Evolutionary conservation across 2,888 invertebrate genomes (phyloP).

Genomic region (Ichneumoninae sp.): DNA sequence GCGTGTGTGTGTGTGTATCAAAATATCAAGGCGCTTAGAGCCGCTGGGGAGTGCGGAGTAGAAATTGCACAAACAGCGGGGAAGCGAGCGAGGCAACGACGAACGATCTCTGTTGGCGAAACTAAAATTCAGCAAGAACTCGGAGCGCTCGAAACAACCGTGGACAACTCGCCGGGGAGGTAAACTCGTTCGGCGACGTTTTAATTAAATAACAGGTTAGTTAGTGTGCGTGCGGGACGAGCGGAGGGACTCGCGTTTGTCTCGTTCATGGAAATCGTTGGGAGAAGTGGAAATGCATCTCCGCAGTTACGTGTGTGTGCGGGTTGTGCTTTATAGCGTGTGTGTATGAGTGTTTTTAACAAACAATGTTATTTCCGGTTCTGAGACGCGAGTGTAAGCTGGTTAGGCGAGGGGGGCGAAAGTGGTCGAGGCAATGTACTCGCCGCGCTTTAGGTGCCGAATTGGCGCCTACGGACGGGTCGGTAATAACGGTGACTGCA

Average conservation of each 20-base stretch:
- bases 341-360: neutral
- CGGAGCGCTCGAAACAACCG: slow-evolving; percentile 42
- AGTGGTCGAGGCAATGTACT: slow-evolving; percentile 27
- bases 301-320: neutral
- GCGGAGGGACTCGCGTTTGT: slow-evolving; percentile 40
- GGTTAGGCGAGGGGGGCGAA: slow-evolving; percentile 13
- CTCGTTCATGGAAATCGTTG: slow-evolving; percentile 59
- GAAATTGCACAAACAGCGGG: slow-evolving; percentile 41
- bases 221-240: slow-evolving; percentile 36
- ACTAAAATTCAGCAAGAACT: slow-evolving; percentile 55
- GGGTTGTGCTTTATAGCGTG: neutral
- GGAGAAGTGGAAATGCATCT: slow-evolving; percentile 25
- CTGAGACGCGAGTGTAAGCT: slow-evolving; percentile 32
- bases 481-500: neutral
- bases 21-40: slow-evolving; percentile 6
- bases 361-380: slow-evolving; percentile 36
- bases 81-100: neutral
- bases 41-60: neutral
- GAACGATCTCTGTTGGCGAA: neutral
- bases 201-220: slow-evolving; percentile 66
- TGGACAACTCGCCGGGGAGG: slow-evolving; percentile 39
- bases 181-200: slow-evolving; percentile 60
- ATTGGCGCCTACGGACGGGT: neutral
- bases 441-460: slow-evolving; percentile 28
- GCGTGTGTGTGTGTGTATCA: neutral